Evolutionary conservation across 1,140 invertebrate species (phyloP), one percentile per base, ranked within the genome.

Genomic region (Drosophila arizonae): DNA sequence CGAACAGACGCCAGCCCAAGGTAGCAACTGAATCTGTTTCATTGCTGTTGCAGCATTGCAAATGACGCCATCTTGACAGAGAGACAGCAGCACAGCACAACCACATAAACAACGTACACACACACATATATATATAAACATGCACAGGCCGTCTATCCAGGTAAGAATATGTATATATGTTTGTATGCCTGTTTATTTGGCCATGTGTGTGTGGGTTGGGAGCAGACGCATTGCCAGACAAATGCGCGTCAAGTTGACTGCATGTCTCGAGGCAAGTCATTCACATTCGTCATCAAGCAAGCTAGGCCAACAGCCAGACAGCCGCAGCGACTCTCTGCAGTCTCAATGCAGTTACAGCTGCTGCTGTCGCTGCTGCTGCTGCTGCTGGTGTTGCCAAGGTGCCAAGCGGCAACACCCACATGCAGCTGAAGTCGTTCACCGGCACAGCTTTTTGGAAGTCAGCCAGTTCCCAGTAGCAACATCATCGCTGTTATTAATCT

Each of bases 171-270:
- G 17, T 61, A 63, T 72, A 48, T 45, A n/a, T 51, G 43, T 57
- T 26, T 56, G 39, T 72, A 33, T 69, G 64, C 30, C 64, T 57
- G 24, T 33, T 26, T 65, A 62, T 45, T 43, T 64, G 33, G 26
- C 11, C 50, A 30, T 64, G 21, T 51, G 61, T 73, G 65, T 73
- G 65, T 73, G 43, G 72, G 72, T 58, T 70, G 57, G 72, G 72
- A 79, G 81, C 81, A 87, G 84, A 87, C 84, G 84, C 84, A 87
- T 72, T 87, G 84, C 84, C 84, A 87, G 84, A 88, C 84, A 87
- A 88, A 87, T 87, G 84, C 84, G 84, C 84, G 84, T 88, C 84
- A 88, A 87, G 84, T 88, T 88, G 84, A 88, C 84, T 88, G 79
- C 84, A 88, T 82, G 82, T 86, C 82, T 86, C 82, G 82, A 79